Evolutionary conservation across 2,113 vertebrate genomes (phyloP).

Genomic region (Oncorhynchus mykiss): DNA sequence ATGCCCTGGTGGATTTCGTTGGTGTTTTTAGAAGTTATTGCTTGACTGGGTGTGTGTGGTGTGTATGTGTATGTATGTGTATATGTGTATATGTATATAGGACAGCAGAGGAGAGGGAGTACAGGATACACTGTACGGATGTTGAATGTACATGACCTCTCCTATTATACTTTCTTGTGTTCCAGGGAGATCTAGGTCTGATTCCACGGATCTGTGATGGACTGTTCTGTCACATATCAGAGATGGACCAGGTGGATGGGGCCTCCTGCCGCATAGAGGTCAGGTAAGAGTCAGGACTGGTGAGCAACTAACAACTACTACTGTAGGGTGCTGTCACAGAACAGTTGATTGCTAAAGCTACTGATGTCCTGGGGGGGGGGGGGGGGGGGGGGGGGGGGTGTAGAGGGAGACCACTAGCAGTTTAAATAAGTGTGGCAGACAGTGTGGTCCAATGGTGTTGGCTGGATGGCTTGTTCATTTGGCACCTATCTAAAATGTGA

Average conservation of each 20-base stretch:
- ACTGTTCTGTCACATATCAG: conserved; percentile 81
- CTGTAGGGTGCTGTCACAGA: too few relatives aligned
- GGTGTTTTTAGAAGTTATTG: conserved; percentile 39
- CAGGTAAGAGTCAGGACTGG: conserved; percentile 71
- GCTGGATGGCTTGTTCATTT: too few relatives aligned
- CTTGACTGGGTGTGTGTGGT: not conserved
- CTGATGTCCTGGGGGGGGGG: too few relatives aligned
- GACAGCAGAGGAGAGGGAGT: not conserved
- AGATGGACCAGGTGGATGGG: conserved; percentile 74
- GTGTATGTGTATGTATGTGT: too few relatives aligned
- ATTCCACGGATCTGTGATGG: conserved; percentile 91
- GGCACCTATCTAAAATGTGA: too few relatives aligned
- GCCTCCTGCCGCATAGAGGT: conserved; percentile 88
- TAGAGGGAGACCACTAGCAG: too few relatives aligned
- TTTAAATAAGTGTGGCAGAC: too few relatives aligned
- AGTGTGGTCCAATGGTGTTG: too few relatives aligned
- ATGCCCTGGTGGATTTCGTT: conserved; percentile 33
- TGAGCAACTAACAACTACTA: too few relatives aligned
- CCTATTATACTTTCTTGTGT: conserved; percentile 22
- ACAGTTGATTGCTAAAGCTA: too few relatives aligned
- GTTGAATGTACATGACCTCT: not conserved
- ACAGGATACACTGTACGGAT: not conserved
- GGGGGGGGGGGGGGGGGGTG: too few relatives aligned
- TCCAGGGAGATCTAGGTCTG: conserved; percentile 84
- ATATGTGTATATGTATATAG: not conserved